These are phyloP conservation scores for Drosophila anomalata DNA, from an alignment of 2,888 invertebrate species.

Conservation along the genomic window DNA sequence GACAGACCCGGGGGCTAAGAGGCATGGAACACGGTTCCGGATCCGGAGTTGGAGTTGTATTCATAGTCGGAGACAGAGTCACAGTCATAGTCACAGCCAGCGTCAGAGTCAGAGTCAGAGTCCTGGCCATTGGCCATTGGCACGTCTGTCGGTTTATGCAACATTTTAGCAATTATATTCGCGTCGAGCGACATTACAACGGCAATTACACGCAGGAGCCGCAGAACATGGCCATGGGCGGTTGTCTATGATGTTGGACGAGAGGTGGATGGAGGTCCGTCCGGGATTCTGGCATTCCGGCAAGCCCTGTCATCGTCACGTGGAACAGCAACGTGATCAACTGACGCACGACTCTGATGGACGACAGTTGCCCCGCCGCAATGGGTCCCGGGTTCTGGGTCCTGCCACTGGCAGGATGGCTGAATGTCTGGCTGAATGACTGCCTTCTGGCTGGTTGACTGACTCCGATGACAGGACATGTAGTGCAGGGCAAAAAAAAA, in stretches of 20 bases:
- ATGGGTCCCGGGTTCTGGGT: conserved; percentile 24
- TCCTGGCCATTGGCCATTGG: conserved; percentile 62
- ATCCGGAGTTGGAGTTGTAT: background rate
- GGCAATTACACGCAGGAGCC: conserved; percentile 75
- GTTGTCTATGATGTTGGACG: background rate
- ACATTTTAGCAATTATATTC: conserved; percentile 80
- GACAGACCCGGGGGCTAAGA: background rate
- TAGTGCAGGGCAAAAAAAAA: conserved; percentile 42
- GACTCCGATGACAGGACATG: conserved; percentile 20
- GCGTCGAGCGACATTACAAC: conserved; percentile 78
- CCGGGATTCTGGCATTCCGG: conserved; percentile 50
- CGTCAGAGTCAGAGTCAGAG: background rate
- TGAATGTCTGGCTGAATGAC: conserved; percentile 21
- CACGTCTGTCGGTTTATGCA: conserved; percentile 70
- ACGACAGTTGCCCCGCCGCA: conserved; percentile 58
- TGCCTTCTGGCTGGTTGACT: conserved; percentile 17
- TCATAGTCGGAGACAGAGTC: background rate
- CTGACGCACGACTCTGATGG: conserved; percentile 74
- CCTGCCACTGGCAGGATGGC: conserved; percentile 65
- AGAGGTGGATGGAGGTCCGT: conserved; percentile 2
- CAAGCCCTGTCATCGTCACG: conserved; percentile 73
- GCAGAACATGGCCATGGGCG: conserved; percentile 53
- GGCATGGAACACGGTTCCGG: background rate
- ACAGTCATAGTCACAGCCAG: background rate
- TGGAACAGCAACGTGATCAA: conserved; percentile 74